Evolutionary conservation across 2,797 vertebrate genomes (phyloP).

Genomic region (Furcifer pardalis): DNA sequence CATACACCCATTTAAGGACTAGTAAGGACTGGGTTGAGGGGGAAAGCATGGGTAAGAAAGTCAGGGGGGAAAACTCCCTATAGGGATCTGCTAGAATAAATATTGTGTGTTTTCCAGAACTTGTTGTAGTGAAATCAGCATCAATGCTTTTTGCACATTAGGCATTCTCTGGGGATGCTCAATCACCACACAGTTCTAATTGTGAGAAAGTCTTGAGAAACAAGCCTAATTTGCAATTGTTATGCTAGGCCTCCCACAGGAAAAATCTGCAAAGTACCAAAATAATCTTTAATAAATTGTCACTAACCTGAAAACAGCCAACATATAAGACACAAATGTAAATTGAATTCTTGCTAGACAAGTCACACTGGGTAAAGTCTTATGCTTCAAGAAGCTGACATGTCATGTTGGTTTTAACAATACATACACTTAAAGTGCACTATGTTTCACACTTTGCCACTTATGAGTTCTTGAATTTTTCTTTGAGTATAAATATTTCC

Average conservation of each 20-base stretch:
- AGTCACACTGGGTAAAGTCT: conserved; percentile 26
- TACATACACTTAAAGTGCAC: background rate
- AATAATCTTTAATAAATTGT: conserved; percentile 28
- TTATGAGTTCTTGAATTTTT: conserved; percentile 22
- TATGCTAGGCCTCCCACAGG: conserved; percentile 45
- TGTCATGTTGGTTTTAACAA: conserved; percentile 29
- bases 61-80: background rate
- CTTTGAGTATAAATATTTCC: background rate
- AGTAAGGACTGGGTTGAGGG: background rate
- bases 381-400: conserved; percentile 29
- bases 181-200: conserved; percentile 43
- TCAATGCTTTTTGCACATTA: background rate
- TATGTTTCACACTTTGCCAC: background rate
- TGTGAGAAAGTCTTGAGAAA: conserved; percentile 37
- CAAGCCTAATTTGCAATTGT: conserved; percentile 42
- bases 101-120: background rate
- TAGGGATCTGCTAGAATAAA: background rate
- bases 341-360: conserved; percentile 15
- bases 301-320: conserved; percentile 34
- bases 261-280: conserved; percentile 43
- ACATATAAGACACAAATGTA: conserved; percentile 29
- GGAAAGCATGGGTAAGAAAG: background rate
- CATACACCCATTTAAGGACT: background rate
- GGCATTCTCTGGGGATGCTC: conserved; percentile 17
- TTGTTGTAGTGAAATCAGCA: background rate